Conservation (phyloP, 1,140 invertebrate genomes). For the Drosophila suzukii region DNA sequence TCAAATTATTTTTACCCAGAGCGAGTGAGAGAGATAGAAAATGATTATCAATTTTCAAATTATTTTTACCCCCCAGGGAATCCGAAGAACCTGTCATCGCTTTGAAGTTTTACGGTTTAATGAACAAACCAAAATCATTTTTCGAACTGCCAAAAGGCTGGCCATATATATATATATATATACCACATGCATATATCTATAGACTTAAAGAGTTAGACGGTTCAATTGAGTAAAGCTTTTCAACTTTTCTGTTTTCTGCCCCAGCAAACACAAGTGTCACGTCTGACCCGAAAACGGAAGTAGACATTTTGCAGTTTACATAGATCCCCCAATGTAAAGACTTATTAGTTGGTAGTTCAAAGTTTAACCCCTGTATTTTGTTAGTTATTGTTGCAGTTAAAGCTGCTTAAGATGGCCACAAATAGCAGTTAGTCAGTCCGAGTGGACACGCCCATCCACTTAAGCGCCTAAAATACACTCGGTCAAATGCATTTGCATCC, state of each 20-base stretch:
- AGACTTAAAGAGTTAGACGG: background rate
- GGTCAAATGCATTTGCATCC: conserved; percentile 22
- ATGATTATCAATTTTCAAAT: conserved; percentile 54
- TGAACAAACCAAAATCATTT: conserved; percentile 19
- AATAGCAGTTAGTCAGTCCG: conserved; percentile 3
- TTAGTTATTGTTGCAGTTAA: conserved; percentile 23
- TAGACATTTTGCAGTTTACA: conserved; percentile 20
- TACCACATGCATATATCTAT: background rate
- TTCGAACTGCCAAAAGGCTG: conserved; percentile 1
- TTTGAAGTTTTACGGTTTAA: conserved; percentile 30
- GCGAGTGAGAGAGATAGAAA: conserved; percentile 25
- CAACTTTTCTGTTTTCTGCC: background rate
- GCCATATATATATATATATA: background rate
- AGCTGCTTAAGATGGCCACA: conserved; percentile 27
- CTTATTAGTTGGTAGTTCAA: conserved; percentile 17
- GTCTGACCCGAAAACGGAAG: conserved; percentile 11
- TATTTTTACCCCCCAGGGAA: conserved; percentile 26
- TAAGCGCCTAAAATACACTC: conserved; percentile 8
- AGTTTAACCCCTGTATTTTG: conserved; percentile 15
- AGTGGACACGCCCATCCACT: conserved; percentile 10
- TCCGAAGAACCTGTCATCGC: conserved; percentile 14
- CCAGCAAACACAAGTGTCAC: background rate
- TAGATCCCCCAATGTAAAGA: conserved; percentile 11
- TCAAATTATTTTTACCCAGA: conserved; percentile 35
- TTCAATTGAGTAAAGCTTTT: conserved; percentile 10